Evolutionary conservation across 1,140 invertebrate genomes (phyloP), one percentile per base, ranked within the genome.

Genomic region (Whitmania pigra): DNA sequence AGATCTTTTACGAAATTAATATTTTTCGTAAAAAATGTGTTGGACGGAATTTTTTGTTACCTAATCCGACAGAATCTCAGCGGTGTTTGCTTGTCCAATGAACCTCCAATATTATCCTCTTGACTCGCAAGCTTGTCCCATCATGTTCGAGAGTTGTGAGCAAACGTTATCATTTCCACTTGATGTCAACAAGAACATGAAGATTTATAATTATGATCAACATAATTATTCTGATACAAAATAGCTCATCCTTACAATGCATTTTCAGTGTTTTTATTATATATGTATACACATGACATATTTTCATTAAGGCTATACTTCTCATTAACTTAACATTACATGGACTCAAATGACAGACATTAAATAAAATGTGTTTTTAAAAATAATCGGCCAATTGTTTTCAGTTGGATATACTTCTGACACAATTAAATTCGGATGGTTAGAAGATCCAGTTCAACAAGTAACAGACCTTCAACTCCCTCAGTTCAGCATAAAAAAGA

Each of bases 11-110:
- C 31, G 6, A 36, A 36, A 36, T 3, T 36, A 3, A 36, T 36
- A 36, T 36, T 36, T 17, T 49, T 13, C 43, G 13, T 49, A 49
- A 49, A 11, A 49, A 49, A 49, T 49, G 15, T 7, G 43, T 11
- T 49, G 2, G 13, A 11, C 43, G 13, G 15, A 49, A 7, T 11
- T 31, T 9, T 69, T 31, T 69, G 13, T 63, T 17, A 7, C 73
- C 18, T 73, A 27, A 57, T 67, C 54, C 63, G 53, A 31, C 69
- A 75, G 89, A 71, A 89, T 75, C 69, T 79, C 80, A 13, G 77
- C 80, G 0, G 94, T 93, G 82, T 93, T 94, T 0, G 93, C 91
- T 75, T 97, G 94, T 82, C 92, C 92, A 13, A 97, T 97, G 94
- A 89, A 94, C 78, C 83, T 97, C 27, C 86, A 91, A 75, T 91